Base-by-base conservation (phyloP, 1,140 invertebrate genomes). In the Trichonephila clavipes region DNA sequence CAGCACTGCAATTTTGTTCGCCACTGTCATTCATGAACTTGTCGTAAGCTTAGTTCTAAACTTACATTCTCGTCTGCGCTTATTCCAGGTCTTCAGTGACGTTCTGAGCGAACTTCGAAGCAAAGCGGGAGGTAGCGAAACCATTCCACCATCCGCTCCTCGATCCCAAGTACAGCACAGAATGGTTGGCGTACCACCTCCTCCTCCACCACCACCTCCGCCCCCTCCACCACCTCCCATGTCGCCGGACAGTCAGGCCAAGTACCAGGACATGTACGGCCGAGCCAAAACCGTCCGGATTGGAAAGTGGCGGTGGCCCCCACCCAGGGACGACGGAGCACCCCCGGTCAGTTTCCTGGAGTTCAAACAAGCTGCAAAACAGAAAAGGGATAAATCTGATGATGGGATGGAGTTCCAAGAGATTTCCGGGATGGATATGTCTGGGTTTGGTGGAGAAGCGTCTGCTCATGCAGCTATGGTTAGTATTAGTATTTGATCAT, bases 241-340 rank as follows among this genome's bases (percentile, higher is more conserved):
- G 97, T 97, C 98, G 4, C 97, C 98, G 51, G 97, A 98, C 69
- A 93, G 93, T 61, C 77, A 94, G 66, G 94, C 95, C 72, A 90
- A 90, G 58, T 92, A 94, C 82, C 72, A 89, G 21, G 98, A 99
- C 95, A 98, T 98, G 0, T 99, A 99, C 94, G 98, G 98, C 2
- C 96, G 98, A 81, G 98, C 98, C 0, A 99, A 99, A 95, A 99
- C 98, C 0, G 98, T 99, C 10, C 96, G 98, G 81, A 99, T 99
- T 87, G 99, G 98, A 16, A 99, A 99, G 96, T 99, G 98, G 98
- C 96, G 98, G 88, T 99, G 99, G 98, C 99, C 99, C 58, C 99
- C 99, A 24, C 98, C 98, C 3, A 97, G 98, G 95, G 98, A 98
- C 81, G 97, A 97, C 1, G 94, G 86, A 2, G 96, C 96, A 1